Conservation (phyloP, 2,888 invertebrate species). For the Thymelicus sylvestris region DNA sequence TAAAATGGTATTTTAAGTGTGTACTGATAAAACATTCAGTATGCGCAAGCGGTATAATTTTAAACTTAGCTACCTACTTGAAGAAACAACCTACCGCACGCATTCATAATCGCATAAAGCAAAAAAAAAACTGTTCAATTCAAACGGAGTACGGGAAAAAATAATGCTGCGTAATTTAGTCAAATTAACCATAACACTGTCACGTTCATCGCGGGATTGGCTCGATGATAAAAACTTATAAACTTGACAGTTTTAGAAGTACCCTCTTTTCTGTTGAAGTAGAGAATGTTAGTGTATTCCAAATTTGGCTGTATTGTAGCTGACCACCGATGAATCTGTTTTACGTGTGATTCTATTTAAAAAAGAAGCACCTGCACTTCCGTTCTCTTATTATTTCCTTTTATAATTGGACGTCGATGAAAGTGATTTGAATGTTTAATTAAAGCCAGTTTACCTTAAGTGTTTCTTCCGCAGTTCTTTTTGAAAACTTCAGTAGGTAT, state of each 20-base stretch:
- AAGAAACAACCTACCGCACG: conserved; percentile 66
- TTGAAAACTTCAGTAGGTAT: conserved; percentile 3
- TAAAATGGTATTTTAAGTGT: conserved; percentile 16
- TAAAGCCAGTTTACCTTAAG: conserved; percentile 49
- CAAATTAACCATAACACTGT: conserved; percentile 71
- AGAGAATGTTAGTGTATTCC: conserved; percentile 40
- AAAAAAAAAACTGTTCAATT: conserved; percentile 46
- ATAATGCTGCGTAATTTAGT: conserved; percentile 59
- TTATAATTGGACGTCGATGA: conserved; percentile 55
- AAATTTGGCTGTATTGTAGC: conserved; percentile 41
- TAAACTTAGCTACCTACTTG: conserved; percentile 4
- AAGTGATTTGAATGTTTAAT: conserved; percentile 58
- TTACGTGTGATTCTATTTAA: conserved; percentile 55
- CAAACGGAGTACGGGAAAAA: conserved; percentile 50
- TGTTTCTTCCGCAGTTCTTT: conserved; percentile 40
- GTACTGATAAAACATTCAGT: conserved; percentile 3
- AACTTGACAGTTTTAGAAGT: conserved; percentile 39
- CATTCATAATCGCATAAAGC: conserved; percentile 64
- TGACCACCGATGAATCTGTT: conserved; percentile 59
- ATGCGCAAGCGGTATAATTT: not conserved
- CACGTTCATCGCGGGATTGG: conserved; percentile 66
- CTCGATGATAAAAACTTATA: conserved; percentile 50
- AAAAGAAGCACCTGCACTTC: conserved; percentile 64
- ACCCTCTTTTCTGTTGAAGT: conserved; percentile 39
- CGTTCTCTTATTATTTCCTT: conserved; percentile 55